Evolutionary conservation across 30 jellyfish, hydroid and myxozoan genomes (phyloP).

Genomic region (Aurelia aurita): DNA sequence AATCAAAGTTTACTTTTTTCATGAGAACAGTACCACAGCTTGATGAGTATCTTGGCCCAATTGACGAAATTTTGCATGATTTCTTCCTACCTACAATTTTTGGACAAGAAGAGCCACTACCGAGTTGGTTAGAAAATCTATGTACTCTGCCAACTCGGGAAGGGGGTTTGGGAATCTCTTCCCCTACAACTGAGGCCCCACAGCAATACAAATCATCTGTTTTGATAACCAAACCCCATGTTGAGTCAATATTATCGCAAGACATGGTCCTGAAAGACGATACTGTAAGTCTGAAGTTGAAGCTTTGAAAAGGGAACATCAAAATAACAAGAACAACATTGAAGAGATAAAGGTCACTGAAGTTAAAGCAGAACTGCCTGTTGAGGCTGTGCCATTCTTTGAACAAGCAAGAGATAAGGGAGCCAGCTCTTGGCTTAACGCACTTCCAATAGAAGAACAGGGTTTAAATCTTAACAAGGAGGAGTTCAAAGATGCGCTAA

Average conservation of each 20-base stretch:
- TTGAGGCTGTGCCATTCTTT: neutral
- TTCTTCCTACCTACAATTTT: neutral
- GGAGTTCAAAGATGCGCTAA: slow-evolving; percentile 17
- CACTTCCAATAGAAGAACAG: slow-evolving; percentile 15
- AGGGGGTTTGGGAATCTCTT: slow-evolving; percentile 5
- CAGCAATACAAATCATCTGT: neutral
- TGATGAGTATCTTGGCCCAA: neutral
- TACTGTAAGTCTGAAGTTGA: too few relatives aligned
- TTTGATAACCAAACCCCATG: neutral
- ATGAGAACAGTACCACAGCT: slow-evolving; percentile 1
- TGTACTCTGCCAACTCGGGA: slow-evolving; percentile 1
- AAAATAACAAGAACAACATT: too few relatives aligned
- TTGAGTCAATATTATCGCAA: slow-evolving; percentile 7
- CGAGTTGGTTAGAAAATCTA: neutral
- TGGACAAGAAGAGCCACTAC: neutral
- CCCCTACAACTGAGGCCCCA: neutral
- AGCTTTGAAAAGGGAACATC: too few relatives aligned
- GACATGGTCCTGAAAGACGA: too few relatives aligned
- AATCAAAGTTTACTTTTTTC: neutral
- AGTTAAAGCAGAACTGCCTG: neutral
- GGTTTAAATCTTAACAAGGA: slow-evolving; percentile 6
- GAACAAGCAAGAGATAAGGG: slow-evolving; percentile 3
- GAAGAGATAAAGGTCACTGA: too few relatives aligned
- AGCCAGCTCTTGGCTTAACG: slow-evolving; percentile 13
- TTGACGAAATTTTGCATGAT: neutral